These are phyloP conservation scores for Loxodonta africana DNA, from an alignment of 2,113 vertebrate genomes.

Conservation along the genomic window DNA sequence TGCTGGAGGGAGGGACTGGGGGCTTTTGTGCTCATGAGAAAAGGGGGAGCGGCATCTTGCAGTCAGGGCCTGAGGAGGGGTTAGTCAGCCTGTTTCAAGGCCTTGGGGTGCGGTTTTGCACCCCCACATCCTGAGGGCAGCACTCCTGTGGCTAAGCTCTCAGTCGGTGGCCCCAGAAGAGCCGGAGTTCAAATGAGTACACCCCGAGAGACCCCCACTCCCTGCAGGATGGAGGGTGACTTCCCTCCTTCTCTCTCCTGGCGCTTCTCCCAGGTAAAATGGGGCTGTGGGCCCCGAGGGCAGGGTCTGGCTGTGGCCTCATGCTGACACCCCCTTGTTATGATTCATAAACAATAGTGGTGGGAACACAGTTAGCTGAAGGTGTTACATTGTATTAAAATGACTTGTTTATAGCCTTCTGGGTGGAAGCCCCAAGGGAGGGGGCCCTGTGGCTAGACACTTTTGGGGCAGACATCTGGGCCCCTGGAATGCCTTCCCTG, in stretches of 20 bases:
- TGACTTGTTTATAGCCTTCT: slow-evolving; percentile 1
- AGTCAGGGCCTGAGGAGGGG: background rate
- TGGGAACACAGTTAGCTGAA: background rate
- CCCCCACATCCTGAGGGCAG: background rate
- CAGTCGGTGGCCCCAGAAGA: background rate
- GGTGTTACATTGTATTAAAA: slow-evolving; percentile 63
- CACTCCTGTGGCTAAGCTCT: too few species aligned
- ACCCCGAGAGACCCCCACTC: too few species aligned
- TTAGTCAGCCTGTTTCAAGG: background rate
- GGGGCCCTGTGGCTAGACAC: background rate
- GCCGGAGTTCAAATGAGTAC: background rate
- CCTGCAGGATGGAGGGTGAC: background rate
- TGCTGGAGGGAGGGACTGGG: background rate
- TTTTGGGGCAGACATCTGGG: background rate
- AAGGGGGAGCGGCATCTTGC: background rate
- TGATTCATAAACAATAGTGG: background rate
- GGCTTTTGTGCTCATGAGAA: background rate
- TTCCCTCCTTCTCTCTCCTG: too few species aligned
- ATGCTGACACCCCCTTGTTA: background rate
- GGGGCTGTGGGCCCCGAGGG: too few species aligned
- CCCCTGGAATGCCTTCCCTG: background rate
- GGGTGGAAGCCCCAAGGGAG: background rate
- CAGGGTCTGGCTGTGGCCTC: background rate
- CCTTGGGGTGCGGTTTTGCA: background rate
- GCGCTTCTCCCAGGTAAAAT: too few species aligned